Percentiles rank a stretch among this genome's conserved stretches.
These are phyloP conservation scores for Saccopteryx bilineata DNA, from an alignment of 2,113 vertebrate species.

Conservation along the genomic window DNA sequence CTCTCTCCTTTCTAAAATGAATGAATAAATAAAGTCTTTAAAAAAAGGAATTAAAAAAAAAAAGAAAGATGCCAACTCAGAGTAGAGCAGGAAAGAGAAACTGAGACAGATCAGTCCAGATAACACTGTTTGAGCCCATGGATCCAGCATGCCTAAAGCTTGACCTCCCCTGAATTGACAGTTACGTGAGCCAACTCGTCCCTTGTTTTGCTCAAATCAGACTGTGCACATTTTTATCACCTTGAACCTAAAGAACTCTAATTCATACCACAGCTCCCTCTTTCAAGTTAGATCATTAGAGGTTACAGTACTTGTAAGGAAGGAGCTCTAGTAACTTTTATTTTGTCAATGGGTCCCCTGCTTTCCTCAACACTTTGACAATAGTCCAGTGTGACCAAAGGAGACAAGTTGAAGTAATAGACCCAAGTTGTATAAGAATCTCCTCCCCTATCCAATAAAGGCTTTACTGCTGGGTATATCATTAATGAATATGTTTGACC, in stretches of 20 bases:
- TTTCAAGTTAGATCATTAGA: background rate
- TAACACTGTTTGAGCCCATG: no score
- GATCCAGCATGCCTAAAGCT: background rate
- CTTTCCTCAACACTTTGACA: background rate
- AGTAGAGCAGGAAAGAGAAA: background rate
- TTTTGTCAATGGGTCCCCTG: background rate
- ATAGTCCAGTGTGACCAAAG: background rate
- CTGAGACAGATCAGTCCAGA: background rate
- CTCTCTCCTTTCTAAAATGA: no score
- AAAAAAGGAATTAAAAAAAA: no score
- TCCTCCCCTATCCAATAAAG: background rate
- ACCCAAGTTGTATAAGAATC: background rate
- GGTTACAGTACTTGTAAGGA: background rate
- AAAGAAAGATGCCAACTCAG: background rate
- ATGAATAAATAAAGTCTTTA: no score
- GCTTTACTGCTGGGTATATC: background rate
- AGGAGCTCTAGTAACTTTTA: background rate
- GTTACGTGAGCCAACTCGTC: background rate
- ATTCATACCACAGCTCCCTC: background rate
- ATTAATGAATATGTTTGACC: background rate
- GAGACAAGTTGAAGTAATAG: background rate
- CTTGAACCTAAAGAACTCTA: background rate
- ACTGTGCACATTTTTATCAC: background rate
- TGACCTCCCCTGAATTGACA: background rate
- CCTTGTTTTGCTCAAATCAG: background rate